Percentiles rank a stretch among this genome's conserved stretches.
These are phyloP conservation scores for Leptobrachium ailaonicum DNA, from an alignment of 2,113 vertebrate genomes.

Conservation along the genomic window DNA sequence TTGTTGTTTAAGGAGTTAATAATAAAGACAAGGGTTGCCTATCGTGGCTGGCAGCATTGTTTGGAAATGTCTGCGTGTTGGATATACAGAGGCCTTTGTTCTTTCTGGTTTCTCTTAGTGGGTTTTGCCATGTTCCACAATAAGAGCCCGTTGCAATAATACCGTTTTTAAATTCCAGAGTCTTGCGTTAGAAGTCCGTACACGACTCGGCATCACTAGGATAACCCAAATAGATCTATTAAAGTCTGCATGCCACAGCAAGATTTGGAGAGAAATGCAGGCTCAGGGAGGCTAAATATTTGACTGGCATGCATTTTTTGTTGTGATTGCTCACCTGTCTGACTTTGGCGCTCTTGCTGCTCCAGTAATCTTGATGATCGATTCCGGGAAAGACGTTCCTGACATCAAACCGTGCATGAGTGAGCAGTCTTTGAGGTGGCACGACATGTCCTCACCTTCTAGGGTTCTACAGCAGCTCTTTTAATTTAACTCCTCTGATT, in stretches of 20 bases:
- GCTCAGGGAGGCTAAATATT: conserved; percentile 32
- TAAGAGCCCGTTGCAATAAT: background rate
- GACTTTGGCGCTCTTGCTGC: background rate
- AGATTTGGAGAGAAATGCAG: conserved; percentile 33
- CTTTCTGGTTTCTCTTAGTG: background rate
- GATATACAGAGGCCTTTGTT: conserved; percentile 1
- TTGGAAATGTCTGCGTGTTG: background rate
- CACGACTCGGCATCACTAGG: background rate
- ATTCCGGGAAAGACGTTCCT: conserved; percentile 14
- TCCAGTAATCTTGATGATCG: background rate
- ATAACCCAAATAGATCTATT: conserved; percentile 14
- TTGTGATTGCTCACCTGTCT: conserved; percentile 33
- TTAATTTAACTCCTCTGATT: too few species aligned
- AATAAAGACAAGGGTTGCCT: background rate
- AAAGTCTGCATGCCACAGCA: conserved; percentile 2
- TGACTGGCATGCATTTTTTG: conserved; percentile 5
- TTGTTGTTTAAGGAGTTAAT: background rate
- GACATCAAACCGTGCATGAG: background rate
- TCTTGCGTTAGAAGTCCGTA: background rate
- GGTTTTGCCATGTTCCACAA: background rate
- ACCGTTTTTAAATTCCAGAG: background rate
- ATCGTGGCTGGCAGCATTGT: conserved; percentile 10
- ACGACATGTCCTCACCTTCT: conserved; percentile 52
- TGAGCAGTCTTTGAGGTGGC: background rate
- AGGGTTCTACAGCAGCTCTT: conserved; percentile 40